Conservation (phyloP, 2,888 invertebrate species). For the Salticus scenicus region DNA sequence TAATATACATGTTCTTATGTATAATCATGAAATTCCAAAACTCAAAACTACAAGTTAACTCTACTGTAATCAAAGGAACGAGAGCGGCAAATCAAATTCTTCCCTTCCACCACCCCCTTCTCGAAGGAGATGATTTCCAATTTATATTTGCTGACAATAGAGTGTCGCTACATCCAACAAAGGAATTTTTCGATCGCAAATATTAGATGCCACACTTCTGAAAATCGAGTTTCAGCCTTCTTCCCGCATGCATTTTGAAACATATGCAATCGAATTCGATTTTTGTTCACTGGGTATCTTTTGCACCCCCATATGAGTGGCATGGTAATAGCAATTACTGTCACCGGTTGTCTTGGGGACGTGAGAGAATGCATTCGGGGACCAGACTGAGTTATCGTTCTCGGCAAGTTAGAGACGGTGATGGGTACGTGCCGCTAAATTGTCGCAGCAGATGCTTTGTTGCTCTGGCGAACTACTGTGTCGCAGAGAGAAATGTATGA, state of each 20-base stretch:
- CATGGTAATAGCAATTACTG: slow-evolving; percentile 50
- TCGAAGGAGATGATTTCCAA: not conserved
- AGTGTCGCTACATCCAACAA: not conserved
- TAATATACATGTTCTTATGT: too few relatives aligned
- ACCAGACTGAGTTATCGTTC: slow-evolving; percentile 52
- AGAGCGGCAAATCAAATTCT: too few relatives aligned
- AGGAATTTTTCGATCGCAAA: slow-evolving; percentile 2
- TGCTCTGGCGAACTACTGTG: too few relatives aligned
- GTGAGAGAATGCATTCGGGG: slow-evolving; percentile 53
- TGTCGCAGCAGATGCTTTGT: not conserved
- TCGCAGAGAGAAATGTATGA: too few relatives aligned
- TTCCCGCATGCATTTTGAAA: not conserved
- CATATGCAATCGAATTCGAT: slow-evolving; percentile 9
- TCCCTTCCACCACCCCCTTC: too few relatives aligned
- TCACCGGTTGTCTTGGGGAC: slow-evolving; percentile 35
- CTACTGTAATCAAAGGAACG: too few relatives aligned
- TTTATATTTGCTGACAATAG: not conserved
- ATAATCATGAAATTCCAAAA: too few relatives aligned
- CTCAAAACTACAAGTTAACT: too few relatives aligned
- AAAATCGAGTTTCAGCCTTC: not conserved
- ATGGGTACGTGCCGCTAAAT: slow-evolving; percentile 27
- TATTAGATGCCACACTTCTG: not conserved
- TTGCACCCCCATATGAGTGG: not conserved
- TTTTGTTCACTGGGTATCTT: not conserved
- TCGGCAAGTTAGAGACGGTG: not conserved